Conservation (phyloP, 2,888 invertebrate genomes). For the Cistogaster globosa region DNA sequence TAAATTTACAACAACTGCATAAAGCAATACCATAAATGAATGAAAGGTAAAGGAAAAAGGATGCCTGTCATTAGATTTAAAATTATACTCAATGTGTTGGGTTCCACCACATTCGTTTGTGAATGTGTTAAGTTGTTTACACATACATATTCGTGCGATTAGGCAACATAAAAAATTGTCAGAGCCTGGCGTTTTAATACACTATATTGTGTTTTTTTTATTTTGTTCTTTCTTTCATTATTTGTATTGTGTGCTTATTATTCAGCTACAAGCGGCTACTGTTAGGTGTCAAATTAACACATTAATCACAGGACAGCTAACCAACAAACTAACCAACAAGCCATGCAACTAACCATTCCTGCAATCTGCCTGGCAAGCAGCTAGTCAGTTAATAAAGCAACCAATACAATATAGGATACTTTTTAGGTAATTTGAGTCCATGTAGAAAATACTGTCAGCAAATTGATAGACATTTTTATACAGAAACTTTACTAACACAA, state of each 20-base stretch:
- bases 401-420: conserved; percentile 48
- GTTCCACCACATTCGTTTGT: conserved; percentile 5
- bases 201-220: background rate
- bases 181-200: conserved; percentile 44
- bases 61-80: conserved; percentile 69
- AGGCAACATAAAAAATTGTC: conserved; percentile 50
- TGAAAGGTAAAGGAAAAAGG: conserved; percentile 54
- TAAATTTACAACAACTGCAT: conserved; percentile 47
- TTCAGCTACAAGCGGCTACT: conserved; percentile 63
- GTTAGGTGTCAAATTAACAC: conserved; percentile 72
- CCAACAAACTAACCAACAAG: conserved; percentile 36
- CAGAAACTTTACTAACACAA: conserved; percentile 22
- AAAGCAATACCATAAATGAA: conserved; percentile 3
- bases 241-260: conserved; percentile 25
- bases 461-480: conserved; percentile 65
- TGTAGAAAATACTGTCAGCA: conserved; percentile 59
- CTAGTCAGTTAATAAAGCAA: conserved; percentile 25
- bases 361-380: conserved; percentile 4
- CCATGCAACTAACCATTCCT: conserved; percentile 5
- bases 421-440: conserved; percentile 68
- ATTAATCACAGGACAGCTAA: conserved; percentile 70
- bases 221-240: conserved; percentile 6
- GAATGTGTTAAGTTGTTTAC: conserved; percentile 36
- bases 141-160: conserved; percentile 36
- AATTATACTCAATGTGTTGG: conserved; percentile 55